phyloP scores from a whole-genome alignment of 1,140 invertebrate genomes.

The Coptotermes formosanus region DNA sequence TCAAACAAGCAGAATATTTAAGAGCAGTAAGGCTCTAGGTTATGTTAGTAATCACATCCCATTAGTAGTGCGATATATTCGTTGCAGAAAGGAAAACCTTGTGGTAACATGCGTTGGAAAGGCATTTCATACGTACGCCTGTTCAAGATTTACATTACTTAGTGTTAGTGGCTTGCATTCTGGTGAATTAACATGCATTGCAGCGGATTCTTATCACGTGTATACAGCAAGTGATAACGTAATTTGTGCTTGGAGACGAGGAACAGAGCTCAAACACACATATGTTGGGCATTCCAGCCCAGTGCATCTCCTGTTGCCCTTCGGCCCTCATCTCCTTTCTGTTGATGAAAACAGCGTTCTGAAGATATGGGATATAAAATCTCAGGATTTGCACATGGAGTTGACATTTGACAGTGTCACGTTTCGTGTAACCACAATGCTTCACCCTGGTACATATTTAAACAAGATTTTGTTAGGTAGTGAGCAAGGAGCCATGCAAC shows the following conservation, averaged over 20 bases:
- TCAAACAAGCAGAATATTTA: constrained; percentile 71
- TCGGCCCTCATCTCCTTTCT: constrained; percentile 82
- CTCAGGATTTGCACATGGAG: constrained; percentile 65
- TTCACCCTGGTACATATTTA: constrained; percentile 89
- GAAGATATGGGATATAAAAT: constrained; percentile 83
- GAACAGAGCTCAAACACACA: constrained; percentile 79
- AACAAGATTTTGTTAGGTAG: constrained; percentile 95
- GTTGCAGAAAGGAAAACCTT: constrained; percentile 81
- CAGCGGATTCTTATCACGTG: constrained; percentile 75
- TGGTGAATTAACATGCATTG: constrained; percentile 78
- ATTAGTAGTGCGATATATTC: constrained; percentile 79
- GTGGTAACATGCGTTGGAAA: constrained; percentile 87
- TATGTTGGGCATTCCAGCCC: constrained; percentile 73
- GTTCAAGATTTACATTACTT: constrained; percentile 76
- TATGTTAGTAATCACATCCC: constrained; percentile 93
- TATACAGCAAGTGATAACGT: constrained; percentile 75
- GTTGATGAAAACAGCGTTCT: constrained; percentile 77
- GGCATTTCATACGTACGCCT: constrained; percentile 89
- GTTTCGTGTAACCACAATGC: constrained; percentile 75
- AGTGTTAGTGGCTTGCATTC: constrained; percentile 80
- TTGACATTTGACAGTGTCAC: constrained; percentile 66
- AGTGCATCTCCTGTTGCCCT: constrained; percentile 82
- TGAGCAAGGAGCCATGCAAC: constrained; percentile 79
- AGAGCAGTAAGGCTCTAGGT: constrained; percentile 78
- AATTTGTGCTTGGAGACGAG: constrained; percentile 85